Evolutionary conservation across 2,113 vertebrate species (phyloP), one percentile per base, ranked within the genome.

Genomic region (Paraplagusia blochii): DNA sequence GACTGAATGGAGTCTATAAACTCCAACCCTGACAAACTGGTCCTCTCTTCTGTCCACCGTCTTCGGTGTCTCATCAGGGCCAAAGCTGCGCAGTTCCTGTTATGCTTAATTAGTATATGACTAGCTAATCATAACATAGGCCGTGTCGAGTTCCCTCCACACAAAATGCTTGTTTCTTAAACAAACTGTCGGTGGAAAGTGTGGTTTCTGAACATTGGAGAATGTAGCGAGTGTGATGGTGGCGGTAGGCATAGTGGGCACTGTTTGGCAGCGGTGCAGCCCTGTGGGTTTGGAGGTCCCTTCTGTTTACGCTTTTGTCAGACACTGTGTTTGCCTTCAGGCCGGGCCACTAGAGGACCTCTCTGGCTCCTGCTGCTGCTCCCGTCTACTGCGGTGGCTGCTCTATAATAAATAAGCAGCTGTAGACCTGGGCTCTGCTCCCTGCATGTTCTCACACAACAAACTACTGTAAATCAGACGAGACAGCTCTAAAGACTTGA

Each of bases 351-450:
- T 17, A 15, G 52, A 78, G 72, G 51, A 73, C 59, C 52, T 40
- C 45, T 77, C 60, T 76, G 74, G 68, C 70, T 58, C 57, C 77
- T 74, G 59, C 42, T 60, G 65, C 52, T 6, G 39, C 73, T 83
- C 52, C 63, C 58, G 68, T 71, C 80, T 68, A 58, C 74, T 64
- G 67, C 80, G 33, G 60, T 47, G 64, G 63, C 74, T 66, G 74
- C 66, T 85, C 72, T 76, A 74, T 80, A 67, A 69, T 82, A 89
- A 89, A 90, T 83, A 87, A 86, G 77, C 85, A 86, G 78, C 79
- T 79, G 79, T 69, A 61, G 53, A 54, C 59, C 72, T 72, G 76
- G 62, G 60, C 55, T n/a, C 45, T 36, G 62, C 17, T 3, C 44
- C 72, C 73, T 81, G 82, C 79, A 74, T 76, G 77, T 50, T 75